A percentile compares a stretch with the other conserved stretches of the same genome.
Conservation (phyloP, 2,888 invertebrate genomes). For the Hololepta plana region DNA sequence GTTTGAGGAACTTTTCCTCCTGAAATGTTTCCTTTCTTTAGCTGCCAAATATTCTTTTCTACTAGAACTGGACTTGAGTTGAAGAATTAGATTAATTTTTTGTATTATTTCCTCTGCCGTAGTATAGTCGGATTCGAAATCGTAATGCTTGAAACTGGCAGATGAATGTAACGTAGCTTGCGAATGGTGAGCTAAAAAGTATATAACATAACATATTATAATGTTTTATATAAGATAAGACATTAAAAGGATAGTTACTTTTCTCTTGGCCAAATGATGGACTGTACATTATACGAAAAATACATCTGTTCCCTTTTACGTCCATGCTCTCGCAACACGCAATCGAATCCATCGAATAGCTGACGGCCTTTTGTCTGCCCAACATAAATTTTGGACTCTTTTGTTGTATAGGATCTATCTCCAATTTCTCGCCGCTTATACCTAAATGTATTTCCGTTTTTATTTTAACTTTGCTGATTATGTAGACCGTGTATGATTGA, state of each 20-base stretch:
- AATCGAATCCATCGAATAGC: constrained; percentile 71
- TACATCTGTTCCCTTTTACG: constrained; percentile 50
- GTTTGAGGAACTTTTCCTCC: constrained; percentile 5
- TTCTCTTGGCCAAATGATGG: constrained; percentile 19
- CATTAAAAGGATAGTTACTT: neutral
- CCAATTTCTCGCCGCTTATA: constrained; percentile 78
- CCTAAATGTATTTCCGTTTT: constrained; percentile 74
- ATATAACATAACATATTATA: neutral
- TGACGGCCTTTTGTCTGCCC: constrained; percentile 54
- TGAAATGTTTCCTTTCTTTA: constrained; percentile 48
- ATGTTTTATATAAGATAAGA: neutral
- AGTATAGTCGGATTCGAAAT: constrained; percentile 66
- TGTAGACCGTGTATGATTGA: constrained; percentile 60
- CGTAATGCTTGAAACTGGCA: constrained; percentile 64
- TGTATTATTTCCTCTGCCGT: constrained; percentile 68
- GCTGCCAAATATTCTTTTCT: constrained; percentile 66
- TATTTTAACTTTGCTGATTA: constrained; percentile 62
- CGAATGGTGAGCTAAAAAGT: constrained; percentile 5
- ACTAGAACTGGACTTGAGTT: constrained; percentile 60
- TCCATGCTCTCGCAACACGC: constrained; percentile 75
- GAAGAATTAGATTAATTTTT: constrained; percentile 74
- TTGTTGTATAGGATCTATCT: constrained; percentile 68
- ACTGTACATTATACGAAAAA: constrained; percentile 56
- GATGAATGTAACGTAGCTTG: constrained; percentile 30
- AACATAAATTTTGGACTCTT: constrained; percentile 39